Base-by-base conservation (phyloP, 2,113 vertebrate species). In the Corythaeola cristata region DNA sequence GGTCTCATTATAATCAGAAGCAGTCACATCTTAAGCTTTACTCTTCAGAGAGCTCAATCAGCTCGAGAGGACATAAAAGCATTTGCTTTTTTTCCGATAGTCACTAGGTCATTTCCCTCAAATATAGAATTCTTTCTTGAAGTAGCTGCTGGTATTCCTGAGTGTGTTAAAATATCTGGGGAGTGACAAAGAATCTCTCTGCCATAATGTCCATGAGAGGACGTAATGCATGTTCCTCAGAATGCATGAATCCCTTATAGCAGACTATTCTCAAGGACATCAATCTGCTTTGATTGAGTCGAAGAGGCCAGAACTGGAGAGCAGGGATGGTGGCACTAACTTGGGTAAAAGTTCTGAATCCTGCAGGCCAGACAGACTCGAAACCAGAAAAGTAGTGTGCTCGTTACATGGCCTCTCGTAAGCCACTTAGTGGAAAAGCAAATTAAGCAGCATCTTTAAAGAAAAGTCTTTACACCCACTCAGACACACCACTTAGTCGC, bases 321-420 rank as follows among this genome's bases (percentile, higher is more conserved):
- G 41, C 52, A 33, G 33, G 30, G 16, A 17, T 0, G 3, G 24
- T 62, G 35, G 18, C 41, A 18, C 19, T 60, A 50, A 5, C 50
- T 28, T 39, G 50, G 35, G 37, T 26, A 7, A 3, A 69, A 59
- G 24, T n/a, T 71, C 35, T 35, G 72, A 39, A 28, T 71, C 18
- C n/a, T 80, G 20, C 15, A 59, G 77, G 15, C 26, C 32, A 39
- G 41, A 33, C 28, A 15, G 44, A 8, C 30, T 64, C n/a, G 2
- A 3, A 28, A 33, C 28, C 15, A 3, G 23, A 24, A 6, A 39
- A 76, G 19, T 9, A 32, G 7, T 27, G 79, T 59, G 28, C 27
- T 82, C 0, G 0, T 33, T 88, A 6, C 23, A 0, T 24, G 17
- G 32, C 28, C 47, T 66, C 66, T 78, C 37, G 2, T 10, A 14